phyloP scores from a whole-genome alignment of 2,113 vertebrate species.

The Fregata magnificens region DNA sequence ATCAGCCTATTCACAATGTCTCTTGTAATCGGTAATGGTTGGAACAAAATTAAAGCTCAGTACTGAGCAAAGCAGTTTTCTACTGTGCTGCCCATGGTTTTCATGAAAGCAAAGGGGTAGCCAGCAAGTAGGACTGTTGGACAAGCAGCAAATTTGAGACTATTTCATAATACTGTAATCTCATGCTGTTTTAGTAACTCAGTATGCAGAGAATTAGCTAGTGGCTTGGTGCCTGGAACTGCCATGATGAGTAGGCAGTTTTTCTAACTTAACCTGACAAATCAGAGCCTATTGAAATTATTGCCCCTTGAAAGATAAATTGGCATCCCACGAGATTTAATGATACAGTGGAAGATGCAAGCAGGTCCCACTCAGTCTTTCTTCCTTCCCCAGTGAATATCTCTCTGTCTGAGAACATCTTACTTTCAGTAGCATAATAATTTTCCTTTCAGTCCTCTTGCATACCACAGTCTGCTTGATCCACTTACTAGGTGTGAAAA shows the following conservation, averaged over 20 bases:
- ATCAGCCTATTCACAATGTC: not conserved
- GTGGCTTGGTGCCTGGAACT: not conserved
- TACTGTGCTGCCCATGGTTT: not conserved
- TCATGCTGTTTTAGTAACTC: slow-evolving; percentile 1
- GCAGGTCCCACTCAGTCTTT: not conserved
- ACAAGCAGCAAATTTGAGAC: not conserved
- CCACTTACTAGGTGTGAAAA: not conserved
- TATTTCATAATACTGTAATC: not conserved
- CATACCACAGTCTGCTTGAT: not conserved
- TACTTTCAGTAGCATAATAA: not conserved
- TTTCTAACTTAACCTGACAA: not conserved
- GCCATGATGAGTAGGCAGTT: not conserved
- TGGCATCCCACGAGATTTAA: not conserved
- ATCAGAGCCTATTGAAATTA: slow-evolving; percentile 1
- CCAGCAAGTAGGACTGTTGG: not conserved
- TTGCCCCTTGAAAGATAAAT: slow-evolving; percentile 1
- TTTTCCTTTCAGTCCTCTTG: not conserved
- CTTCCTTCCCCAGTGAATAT: not conserved
- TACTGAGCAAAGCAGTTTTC: not conserved
- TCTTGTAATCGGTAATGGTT: not conserved
- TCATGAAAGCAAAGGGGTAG: not conserved
- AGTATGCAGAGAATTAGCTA: not conserved
- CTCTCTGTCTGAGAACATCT: not conserved
- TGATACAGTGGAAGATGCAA: not conserved
- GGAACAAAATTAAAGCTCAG: not conserved